Base-by-base conservation (phyloP, 2,797 vertebrate species). In the Cryptoblepharus egeriae region DNA sequence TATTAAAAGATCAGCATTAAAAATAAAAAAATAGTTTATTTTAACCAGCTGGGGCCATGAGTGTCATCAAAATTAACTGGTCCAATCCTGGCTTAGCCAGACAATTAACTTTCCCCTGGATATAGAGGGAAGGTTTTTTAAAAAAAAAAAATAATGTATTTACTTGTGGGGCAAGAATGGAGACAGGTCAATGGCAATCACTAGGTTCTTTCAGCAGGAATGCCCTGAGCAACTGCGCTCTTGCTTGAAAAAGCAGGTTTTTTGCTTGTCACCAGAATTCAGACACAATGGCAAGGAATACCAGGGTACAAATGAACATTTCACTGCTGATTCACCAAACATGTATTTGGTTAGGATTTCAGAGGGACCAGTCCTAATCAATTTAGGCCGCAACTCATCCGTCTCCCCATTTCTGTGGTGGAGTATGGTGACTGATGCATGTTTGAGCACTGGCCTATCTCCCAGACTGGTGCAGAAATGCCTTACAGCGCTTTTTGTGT, bases 131-230 rank as follows among this genome's bases (percentile, higher is more conserved):
- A 24, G 24, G 42, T 55, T 45, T 73, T 1, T n/a, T 5, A 39
- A 73, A 57, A n/a, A 55, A 42, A 42, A 42, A 49, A 49, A 9
- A 49, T 10, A 2, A 10, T 10, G 2, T 52, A n/a, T 61, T 35
- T 70, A 49, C 13, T 52, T 12, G 28, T 2, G 42, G 18, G 39
- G 52, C 10, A 37, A 5, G 11, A 28, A 12, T 42, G 18, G 30
- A 55, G 26, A n/a, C 12, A 7, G 35, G 42, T 28, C 7, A n/a
- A 5, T 16, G 45, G 35, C 32, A 64, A 35, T 37, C 84, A 61
- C 76, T 87, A 58, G 52, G 87, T n/a, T 83, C 5, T 6, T 9
- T 82, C 32, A 88, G 49, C 42, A 88, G 61, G 63, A 16, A 65
- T 30, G 39, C 77, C 37, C 39, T 75, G 67, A 55, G 77, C 88